phyloP scores from a whole-genome alignment of 2,797 vertebrate genomes.

The Danionella dracula region DNA sequence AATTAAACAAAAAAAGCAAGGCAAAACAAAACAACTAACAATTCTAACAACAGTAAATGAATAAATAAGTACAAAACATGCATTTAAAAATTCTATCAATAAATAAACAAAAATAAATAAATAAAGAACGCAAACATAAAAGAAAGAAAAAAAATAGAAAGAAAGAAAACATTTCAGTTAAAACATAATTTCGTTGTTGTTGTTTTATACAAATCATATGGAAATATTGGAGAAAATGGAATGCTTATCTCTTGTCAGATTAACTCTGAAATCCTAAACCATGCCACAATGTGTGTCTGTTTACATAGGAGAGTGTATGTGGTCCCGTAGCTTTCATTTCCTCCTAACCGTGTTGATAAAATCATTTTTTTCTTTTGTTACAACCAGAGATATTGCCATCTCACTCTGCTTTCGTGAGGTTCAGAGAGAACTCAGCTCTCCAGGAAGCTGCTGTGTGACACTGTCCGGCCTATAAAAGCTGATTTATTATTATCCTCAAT shows the following conservation, averaged over 20 bases:
- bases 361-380: conserved; percentile 58
- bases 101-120: background rate
- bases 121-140: background rate
- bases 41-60: too few relatives aligned
- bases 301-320: conserved; percentile 17
- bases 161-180: too few relatives aligned
- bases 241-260: conserved; percentile 4
- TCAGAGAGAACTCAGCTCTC: conserved; percentile 64
- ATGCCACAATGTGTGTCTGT: conserved; percentile 8
- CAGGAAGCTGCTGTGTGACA: conserved; percentile 64
- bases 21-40: too few relatives aligned
- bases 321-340: conserved; percentile 37
- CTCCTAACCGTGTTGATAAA: conserved; percentile 26
- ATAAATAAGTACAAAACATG: too few relatives aligned
- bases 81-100: too few relatives aligned
- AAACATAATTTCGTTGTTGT: too few relatives aligned
- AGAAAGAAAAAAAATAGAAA: too few relatives aligned
- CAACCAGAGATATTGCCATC: conserved; percentile 52
- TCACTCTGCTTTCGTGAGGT: conserved; percentile 46
- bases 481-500: conserved; percentile 76
- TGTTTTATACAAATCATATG: background rate
- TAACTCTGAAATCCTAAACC: conserved; percentile 10
- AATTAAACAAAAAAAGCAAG: too few relatives aligned
- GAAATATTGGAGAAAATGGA: background rate
- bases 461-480: conserved; percentile 67